A percentile compares a stretch with the other conserved stretches of the same genome.
These are phyloP conservation scores for Peromyscus attwateri DNA, from an alignment of 2,797 vertebrate species.

Conservation along the genomic window DNA sequence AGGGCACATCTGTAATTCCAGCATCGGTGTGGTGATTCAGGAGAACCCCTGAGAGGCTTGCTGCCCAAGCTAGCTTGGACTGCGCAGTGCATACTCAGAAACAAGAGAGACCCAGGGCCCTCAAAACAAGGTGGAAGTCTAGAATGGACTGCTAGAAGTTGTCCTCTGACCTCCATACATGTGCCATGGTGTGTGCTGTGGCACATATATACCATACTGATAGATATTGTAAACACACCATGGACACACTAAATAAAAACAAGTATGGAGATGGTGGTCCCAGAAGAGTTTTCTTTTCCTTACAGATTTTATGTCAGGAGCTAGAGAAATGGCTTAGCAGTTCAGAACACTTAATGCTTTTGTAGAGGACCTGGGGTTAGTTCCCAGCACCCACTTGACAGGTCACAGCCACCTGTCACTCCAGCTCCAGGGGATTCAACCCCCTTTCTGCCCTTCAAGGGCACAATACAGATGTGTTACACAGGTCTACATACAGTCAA, in stretches of 20 bases:
- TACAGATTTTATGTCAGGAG: not conserved
- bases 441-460: not conserved
- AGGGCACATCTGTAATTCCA: not conserved
- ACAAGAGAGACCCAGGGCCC: not conserved
- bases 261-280: not conserved
- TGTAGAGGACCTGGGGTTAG: not conserved
- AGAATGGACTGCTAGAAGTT: not conserved
- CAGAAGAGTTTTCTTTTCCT: constrained; percentile 23
- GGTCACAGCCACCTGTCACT: not conserved
- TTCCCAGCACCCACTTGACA: not conserved
- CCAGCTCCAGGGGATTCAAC: not conserved
- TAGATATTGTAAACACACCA: not conserved
- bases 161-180: not conserved
- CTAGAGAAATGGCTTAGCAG: not conserved
- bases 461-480: not conserved
- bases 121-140: not conserved
- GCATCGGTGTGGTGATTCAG: not conserved
- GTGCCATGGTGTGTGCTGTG: not conserved
- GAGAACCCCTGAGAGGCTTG: not conserved
- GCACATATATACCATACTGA: not conserved
- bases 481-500: not conserved
- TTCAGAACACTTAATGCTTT: not conserved
- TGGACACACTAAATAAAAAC: not conserved
- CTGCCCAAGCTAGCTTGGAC: not conserved
- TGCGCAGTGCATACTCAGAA: not conserved